Base-by-base conservation (phyloP, 2,888 invertebrate species). In the Aspidapion aeneum region DNA sequence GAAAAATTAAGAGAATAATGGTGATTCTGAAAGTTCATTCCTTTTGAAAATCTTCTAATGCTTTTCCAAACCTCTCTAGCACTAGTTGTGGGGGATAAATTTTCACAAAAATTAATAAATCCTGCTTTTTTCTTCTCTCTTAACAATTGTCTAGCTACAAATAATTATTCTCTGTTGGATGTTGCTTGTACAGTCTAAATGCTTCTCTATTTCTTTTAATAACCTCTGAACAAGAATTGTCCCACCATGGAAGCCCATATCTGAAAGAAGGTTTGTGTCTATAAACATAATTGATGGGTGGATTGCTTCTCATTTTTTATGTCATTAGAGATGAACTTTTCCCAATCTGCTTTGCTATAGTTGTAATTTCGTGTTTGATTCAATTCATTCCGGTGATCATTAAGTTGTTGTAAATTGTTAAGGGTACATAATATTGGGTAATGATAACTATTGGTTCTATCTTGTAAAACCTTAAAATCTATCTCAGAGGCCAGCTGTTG, bases 301-400 rank as follows among this genome's bases (percentile, higher is more conserved):
- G n/a, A n/a, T n/a, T n/a, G n/a, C n/a, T n/a, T n/a, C n/a, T n/a
- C n/a, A n/a, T n/a, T n/a, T n/a, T n/a, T n/a, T n/a, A n/a, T n/a
- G n/a, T n/a, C n/a, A n/a, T n/a, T n/a, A n/a, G n/a, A n/a, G n/a
- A n/a, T 12, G 52, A 52, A 52, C n/a, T 18, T 18, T 17, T 18
- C 52, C 52, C 52, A 52, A 52, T 52, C 52, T 9, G 52, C 52
- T n/a, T 52, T 52, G n/a, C n/a, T 52, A 52, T 9, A 52, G n/a
- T 52, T 52, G n/a, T 5, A 52, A 5, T 52, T 52, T 17, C 52
- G 3, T 5, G 17, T 52, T 5, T 17, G 3, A 52, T 17, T 18
- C 17, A 19, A 7, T 12, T 35, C 35, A 35, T 35, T 35, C 5
- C 3, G 12, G 5, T 35, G 35, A 35, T 3, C 5, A 7, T 35